Evolutionary conservation across 2,113 vertebrate genomes (phyloP).

Genomic region (Procavia capensis): DNA sequence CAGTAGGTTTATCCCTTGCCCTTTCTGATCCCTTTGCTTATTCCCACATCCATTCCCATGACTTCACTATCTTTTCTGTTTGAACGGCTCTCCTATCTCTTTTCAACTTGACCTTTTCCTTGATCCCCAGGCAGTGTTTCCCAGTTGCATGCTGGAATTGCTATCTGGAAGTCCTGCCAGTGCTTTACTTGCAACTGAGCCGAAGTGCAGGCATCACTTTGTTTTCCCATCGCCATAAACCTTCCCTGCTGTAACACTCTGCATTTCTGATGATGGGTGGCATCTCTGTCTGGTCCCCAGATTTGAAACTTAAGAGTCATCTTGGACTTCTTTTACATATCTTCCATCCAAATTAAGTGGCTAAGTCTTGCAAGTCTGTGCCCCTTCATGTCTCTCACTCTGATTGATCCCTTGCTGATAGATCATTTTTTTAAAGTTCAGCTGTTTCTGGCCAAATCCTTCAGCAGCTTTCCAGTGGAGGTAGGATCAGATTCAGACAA

Average conservation of each 20-base stretch:
- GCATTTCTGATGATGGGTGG: constrained; percentile 26
- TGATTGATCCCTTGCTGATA: not conserved
- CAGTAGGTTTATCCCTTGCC: not conserved
- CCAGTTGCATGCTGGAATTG: constrained; percentile 7
- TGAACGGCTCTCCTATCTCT: constrained; percentile 28
- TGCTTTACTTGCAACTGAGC: not conserved
- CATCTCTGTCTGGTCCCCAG: constrained; percentile 7
- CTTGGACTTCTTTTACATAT: constrained; percentile 34
- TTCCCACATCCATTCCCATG: constrained; percentile 60
- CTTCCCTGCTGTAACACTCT: not conserved
- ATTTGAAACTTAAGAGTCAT: not conserved
- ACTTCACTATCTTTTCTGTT: constrained; percentile 50
- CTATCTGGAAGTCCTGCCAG: constrained; percentile 12
- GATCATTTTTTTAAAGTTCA: not conserved
- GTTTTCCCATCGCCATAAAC: not conserved
- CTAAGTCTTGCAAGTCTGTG: not conserved
- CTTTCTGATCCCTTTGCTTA: not conserved
- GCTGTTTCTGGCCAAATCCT: not conserved
- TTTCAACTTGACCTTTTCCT: constrained; percentile 17
- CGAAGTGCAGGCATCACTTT: constrained; percentile 17
- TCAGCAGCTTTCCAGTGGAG: not conserved
- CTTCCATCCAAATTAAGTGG: not conserved
- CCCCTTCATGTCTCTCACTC: not conserved
- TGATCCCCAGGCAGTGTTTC: constrained; percentile 23
- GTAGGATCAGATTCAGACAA: not conserved